A percentile compares a stretch with the other conserved stretches of the same genome.
phyloP scores from a whole-genome alignment of 2,113 vertebrate species.

The Macquaria australasica region DNA sequence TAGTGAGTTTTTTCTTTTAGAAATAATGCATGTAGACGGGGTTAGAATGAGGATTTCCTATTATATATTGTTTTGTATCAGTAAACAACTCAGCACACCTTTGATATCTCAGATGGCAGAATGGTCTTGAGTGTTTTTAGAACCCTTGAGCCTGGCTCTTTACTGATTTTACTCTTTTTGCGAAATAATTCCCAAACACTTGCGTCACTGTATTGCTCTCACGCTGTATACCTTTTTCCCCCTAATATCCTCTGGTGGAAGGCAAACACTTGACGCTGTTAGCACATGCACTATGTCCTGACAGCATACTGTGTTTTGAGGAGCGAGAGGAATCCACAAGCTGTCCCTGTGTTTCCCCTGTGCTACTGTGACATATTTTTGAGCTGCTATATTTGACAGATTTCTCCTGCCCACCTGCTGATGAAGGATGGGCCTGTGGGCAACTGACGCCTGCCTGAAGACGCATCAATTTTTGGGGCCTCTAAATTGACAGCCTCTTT shows the following conservation, averaged over 20 bases:
- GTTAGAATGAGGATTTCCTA: background rate
- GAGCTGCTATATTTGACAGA: constrained; percentile 69
- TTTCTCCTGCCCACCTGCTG: constrained; percentile 73
- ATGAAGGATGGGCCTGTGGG: constrained; percentile 70
- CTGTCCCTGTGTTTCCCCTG: constrained; percentile 44
- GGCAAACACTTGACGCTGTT: constrained; percentile 35
- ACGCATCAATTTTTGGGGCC: constrained; percentile 60
- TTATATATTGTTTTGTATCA: background rate
- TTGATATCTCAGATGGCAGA: background rate
- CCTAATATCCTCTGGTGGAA: constrained; percentile 10
- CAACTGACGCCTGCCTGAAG: constrained; percentile 61
- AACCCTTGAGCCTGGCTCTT: background rate
- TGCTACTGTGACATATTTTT: constrained; percentile 60
- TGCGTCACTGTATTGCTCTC: constrained; percentile 16
- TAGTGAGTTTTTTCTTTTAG: constrained; percentile 3
- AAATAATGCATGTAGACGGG: background rate
- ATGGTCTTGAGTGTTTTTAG: background rate
- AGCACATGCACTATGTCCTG: constrained; percentile 41
- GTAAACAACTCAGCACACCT: background rate
- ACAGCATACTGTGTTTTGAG: constrained; percentile 44
- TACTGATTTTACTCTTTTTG: background rate
- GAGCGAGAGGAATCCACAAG: constrained; percentile 54
- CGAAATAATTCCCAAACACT: background rate
- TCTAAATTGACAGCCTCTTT: constrained; percentile 69
- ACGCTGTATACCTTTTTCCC: background rate